phyloP scores from a whole-genome alignment of 64 coral and sea anemone species.

The Actinia tenebrosa region DNA sequence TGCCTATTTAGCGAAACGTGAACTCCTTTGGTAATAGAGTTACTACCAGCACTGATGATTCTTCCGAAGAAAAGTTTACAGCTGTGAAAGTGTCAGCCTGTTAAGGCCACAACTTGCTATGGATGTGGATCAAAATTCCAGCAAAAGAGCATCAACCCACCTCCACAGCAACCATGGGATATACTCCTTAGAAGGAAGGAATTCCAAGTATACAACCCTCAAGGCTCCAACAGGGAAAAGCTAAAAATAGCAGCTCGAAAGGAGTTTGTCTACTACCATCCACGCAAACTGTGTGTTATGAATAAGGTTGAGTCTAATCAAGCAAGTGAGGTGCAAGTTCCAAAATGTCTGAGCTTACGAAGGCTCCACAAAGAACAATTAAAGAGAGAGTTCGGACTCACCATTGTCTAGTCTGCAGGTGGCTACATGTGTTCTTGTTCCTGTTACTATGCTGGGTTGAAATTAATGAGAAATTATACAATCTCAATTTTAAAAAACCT shows the following conservation, averaged over 20 bases:
- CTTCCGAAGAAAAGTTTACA: background rate
- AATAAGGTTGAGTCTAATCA: constrained; percentile 28
- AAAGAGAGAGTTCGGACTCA: background rate
- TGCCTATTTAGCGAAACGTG: background rate
- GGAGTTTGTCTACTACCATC: constrained; percentile 35
- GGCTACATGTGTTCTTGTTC: background rate
- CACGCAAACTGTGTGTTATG: constrained; percentile 31
- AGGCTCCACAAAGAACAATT: background rate
- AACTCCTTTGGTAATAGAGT: background rate
- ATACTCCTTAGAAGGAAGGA: too few relatives aligned
- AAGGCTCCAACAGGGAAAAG: too few relatives aligned
- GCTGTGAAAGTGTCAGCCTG: background rate
- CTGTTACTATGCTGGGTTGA: too few relatives aligned
- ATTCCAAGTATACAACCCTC: too few relatives aligned
- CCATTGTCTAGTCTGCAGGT: constrained; percentile 4
- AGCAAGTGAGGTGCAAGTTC: constrained; percentile 28
- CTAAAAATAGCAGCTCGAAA: background rate
- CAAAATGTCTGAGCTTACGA: constrained; percentile 29
- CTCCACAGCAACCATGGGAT: too few relatives aligned
- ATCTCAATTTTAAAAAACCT: too few relatives aligned
- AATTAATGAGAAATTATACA: too few relatives aligned
- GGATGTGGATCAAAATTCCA: too few relatives aligned
- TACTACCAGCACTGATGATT: background rate
- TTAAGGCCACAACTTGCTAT: too few relatives aligned
- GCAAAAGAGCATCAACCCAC: too few relatives aligned